These are phyloP conservation scores for Cerceris ruficornis DNA, from an alignment of 2,888 invertebrate species.

Conservation along the genomic window DNA sequence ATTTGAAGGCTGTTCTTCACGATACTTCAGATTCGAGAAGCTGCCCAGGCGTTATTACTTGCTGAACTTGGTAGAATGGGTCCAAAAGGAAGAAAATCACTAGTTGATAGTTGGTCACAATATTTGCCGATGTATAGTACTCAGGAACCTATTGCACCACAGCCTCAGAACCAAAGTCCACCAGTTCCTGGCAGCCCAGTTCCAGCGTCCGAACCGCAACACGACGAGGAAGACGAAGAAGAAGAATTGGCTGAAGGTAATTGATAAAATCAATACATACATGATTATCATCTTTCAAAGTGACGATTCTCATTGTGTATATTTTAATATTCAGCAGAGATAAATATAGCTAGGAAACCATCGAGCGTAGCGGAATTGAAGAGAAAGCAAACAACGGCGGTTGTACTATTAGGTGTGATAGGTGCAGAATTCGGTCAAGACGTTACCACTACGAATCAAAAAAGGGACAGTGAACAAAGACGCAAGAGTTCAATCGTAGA, in stretches of 20 bases:
- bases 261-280: background rate
- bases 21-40: conserved; percentile 88
- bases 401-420: conserved; percentile 97
- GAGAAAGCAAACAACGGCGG: conserved; percentile 97
- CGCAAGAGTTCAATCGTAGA: conserved; percentile 93
- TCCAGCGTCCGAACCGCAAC: conserved; percentile 73
- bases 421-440: conserved; percentile 99
- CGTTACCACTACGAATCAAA: conserved; percentile 88
- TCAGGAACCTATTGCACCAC: conserved; percentile 90
- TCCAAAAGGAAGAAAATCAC: conserved; percentile 93
- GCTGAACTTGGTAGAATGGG: conserved; percentile 95
- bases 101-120: conserved; percentile 98
- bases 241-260: conserved; percentile 90
- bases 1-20: background rate
- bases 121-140: conserved; percentile 94
- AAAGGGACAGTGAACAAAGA: conserved; percentile 85
- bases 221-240: conserved; percentile 92
- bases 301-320: conserved; percentile 2
- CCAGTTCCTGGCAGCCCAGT: conserved; percentile 80
- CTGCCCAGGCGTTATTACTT: conserved; percentile 96
- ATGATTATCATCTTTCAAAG: background rate
- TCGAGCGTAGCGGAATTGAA: conserved; percentile 93
- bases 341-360: conserved; percentile 87
- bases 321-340: conserved; percentile 72
- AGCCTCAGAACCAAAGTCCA: conserved; percentile 82